A percentile compares a stretch with the other conserved stretches of the same genome.
phyloP scores from a whole-genome alignment of 2,888 invertebrate species.

The Sabellastarte sp. region DNA sequence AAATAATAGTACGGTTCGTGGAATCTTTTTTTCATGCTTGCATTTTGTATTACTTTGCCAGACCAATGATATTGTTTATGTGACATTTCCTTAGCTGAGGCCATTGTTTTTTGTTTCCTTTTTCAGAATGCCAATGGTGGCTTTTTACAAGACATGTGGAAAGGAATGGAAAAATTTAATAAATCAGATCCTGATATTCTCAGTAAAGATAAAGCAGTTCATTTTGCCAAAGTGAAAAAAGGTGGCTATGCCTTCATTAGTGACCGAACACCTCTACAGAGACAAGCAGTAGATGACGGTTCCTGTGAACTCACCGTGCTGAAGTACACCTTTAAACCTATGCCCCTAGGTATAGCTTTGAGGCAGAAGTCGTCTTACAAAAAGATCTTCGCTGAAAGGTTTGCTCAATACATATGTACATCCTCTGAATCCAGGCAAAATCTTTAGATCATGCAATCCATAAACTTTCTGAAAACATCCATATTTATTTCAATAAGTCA shows the following conservation, averaged over 20 bases:
- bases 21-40: too few species aligned
- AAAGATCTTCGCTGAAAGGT: too few species aligned
- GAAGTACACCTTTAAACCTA: conserved; percentile 12
- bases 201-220: conserved; percentile 21
- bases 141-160: conserved; percentile 30
- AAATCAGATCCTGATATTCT: conserved; percentile 35
- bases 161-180: conserved; percentile 31
- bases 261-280: conserved; percentile 13
- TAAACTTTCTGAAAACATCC: too few species aligned
- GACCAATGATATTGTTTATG: too few species aligned
- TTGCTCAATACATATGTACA: too few species aligned
- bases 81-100: too few species aligned
- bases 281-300: conserved; percentile 4
- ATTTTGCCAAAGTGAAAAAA: conserved; percentile 30
- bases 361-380: conserved; percentile 11
- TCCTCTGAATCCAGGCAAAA: too few species aligned
- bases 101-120: too few species aligned
- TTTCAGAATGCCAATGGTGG: conserved; percentile 29
- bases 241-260: conserved; percentile 15
- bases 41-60: too few species aligned
- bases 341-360: conserved; percentile 17
- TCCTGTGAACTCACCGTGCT: conserved; percentile 6
- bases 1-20: too few species aligned
- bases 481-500: too few species aligned
- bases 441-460: too few species aligned